Base-by-base conservation (phyloP, 1,140 invertebrate genomes). In the Philotrypesis tridentata region DNA sequence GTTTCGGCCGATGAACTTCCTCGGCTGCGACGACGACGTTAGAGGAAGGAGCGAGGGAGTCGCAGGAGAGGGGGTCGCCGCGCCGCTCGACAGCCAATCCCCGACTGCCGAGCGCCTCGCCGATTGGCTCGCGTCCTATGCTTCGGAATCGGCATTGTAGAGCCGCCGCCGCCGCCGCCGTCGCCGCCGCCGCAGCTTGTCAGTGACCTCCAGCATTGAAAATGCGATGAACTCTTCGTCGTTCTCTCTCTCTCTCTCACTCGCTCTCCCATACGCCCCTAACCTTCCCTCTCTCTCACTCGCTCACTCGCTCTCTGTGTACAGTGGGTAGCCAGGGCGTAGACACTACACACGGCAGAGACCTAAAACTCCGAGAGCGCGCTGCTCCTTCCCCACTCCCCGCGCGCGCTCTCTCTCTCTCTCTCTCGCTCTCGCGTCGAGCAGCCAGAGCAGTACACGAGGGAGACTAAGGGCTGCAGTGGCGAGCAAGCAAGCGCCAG, bases 1-100 rank as follows among this genome's bases (percentile, higher is more conserved):
- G 94, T 94, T 94, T 93, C 92, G 93, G 92, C 89, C 93, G 92
- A 93, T 94, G 94, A 94, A 94, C 93, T 93, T 92, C 87, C 87
- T 88, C 84, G 43, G 31, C 65, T 82, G 61, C 27, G 75, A 55
- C 82, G 85, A 80, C 72, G 40, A 29, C 72, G 48, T 8, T 60
- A 48, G 73, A 33, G n/a, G 31, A 29, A 37, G 60, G 14, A 9
- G 48, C 43, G 27, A 43, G 70, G 48, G 27, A 60, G 75, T 67
- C 27, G 60, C 65, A 0, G 33, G 74, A 55, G 25, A 72, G 85
- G 85, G 86, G 84, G 85, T 71, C 65, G 60, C 37, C 21, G 3
- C 87, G 85, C 48, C 6, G 17, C 48, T 55, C 48, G 2, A 21
- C 21, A n/a, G 80, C 92, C 92, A 92, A 90, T 89, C 17, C 17